Conservation (phyloP, 1,140 invertebrate species). For the Triops cancriformis region DNA sequence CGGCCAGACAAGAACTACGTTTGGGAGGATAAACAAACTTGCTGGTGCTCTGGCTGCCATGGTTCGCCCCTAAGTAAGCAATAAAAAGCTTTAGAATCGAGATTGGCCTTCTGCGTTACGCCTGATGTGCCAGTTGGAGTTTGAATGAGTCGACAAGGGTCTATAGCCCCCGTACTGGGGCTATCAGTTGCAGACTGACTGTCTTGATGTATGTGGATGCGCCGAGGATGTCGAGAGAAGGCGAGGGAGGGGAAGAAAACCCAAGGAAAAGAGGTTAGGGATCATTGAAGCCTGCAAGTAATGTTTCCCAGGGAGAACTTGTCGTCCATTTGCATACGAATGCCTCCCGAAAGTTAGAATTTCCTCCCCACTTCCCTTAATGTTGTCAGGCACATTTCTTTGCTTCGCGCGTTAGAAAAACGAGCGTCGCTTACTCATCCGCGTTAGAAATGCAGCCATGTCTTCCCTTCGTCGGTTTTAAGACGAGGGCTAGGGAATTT, state of each 20-base stretch:
- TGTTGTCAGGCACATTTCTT: background rate
- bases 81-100: slow-evolving; percentile 11
- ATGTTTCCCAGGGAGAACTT: slow-evolving; percentile 10
- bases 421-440: slow-evolving; percentile 10
- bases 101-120: slow-evolving; percentile 12
- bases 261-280: background rate
- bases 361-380: background rate
- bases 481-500: background rate
- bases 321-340: slow-evolving; percentile 9
- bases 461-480: background rate
- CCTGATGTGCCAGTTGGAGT: background rate
- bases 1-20: background rate
- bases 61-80: background rate
- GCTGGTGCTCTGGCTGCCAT: background rate
- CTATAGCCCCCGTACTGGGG: background rate
- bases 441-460: background rate
- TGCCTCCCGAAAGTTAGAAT: background rate
- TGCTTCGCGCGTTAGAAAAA: slow-evolving; percentile 7
- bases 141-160: background rate
- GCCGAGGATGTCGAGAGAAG: background rate
- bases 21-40: background rate
- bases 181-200: slow-evolving; percentile 13
- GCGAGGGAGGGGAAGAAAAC: background rate
- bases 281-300: slow-evolving; percentile 6
- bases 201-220: slow-evolving; percentile 5